phyloP scores from a whole-genome alignment of 2,888 invertebrate species.

The Clistopyga incitator region DNA sequence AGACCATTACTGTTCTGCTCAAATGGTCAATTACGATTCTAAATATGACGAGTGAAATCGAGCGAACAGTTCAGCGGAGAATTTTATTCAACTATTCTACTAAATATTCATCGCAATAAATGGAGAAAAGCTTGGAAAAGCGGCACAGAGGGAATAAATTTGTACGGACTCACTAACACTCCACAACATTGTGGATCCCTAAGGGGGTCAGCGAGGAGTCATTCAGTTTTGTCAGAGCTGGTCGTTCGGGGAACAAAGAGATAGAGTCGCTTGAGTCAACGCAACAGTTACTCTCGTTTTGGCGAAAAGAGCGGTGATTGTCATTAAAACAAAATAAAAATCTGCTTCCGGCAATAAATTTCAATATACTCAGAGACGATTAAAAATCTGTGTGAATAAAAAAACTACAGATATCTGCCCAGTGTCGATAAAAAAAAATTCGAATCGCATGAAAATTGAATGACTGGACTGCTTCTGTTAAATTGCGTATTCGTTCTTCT shows the following conservation, averaged over 20 bases:
- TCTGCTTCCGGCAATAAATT: neutral
- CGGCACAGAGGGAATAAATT: neutral
- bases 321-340: neutral
- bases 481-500: too few relatives aligned
- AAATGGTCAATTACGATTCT: neutral
- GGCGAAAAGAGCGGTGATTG: neutral
- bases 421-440: too few relatives aligned
- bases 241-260: slow-evolving; percentile 10
- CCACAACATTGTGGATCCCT: neutral
- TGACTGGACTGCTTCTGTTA: too few relatives aligned
- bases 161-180: neutral
- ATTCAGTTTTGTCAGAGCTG: neutral
- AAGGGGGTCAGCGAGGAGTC: neutral
- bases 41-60: too few relatives aligned
- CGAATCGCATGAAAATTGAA: too few relatives aligned
- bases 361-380: neutral
- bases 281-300: neutral
- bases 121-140: neutral
- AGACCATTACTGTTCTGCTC: neutral
- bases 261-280: neutral
- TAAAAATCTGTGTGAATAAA: neutral
- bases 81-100: neutral
- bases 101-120: neutral
- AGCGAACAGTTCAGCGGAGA: neutral
- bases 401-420: too few relatives aligned